Base-by-base conservation (phyloP, 2,113 vertebrate genomes). In the Elephantulus edwardii region DNA sequence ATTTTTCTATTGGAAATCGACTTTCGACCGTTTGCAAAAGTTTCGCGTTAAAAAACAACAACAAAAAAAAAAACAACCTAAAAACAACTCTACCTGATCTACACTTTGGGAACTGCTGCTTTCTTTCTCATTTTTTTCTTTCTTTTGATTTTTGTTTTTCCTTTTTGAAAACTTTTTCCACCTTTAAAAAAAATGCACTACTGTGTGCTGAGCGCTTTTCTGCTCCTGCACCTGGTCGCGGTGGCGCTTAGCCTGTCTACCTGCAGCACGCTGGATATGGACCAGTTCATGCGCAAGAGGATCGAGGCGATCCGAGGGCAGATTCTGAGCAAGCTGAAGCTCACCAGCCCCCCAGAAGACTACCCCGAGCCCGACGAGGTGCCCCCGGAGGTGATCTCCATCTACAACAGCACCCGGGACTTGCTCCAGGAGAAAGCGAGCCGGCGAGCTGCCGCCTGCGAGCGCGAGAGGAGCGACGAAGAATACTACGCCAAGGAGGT, bases 401-500 rank as follows among this genome's bases (percentile, higher is more conserved):
- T 99, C 92, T 99, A 99, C 97, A 99, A 99, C 98, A 99, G 99
- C 97, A 99, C 99, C 72, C 97, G 99, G 94, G 99, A 99, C 98
- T 97, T 99, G 98, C 98, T 99, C 90, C 99, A 99, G 96, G 99
- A 99, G 97, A 99, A 98, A 95, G 99, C 99, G 86, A 99, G 99
- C 98, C 98, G 98, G 83, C 97, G 99, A 89, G 99, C 98, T 12
- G 98, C 97, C 81, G 97, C 98, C 96, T 99, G 99, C 94, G 99
- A 99, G 82, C 98, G 98, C 62, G 99, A 99, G 97, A 98, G 99
- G 95, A 99, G 98, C 95, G 99, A 99, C 77, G 99, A 99, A 97
- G 99, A 99, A 54, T 99, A 99, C 85, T 99, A 99, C 4, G 99
- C 99, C 83, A 99, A 99, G 96, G 99, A 99, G 97, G 99, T 99